phyloP scores from a whole-genome alignment of 2,888 invertebrate genomes.

The Trilocha varians region DNA sequence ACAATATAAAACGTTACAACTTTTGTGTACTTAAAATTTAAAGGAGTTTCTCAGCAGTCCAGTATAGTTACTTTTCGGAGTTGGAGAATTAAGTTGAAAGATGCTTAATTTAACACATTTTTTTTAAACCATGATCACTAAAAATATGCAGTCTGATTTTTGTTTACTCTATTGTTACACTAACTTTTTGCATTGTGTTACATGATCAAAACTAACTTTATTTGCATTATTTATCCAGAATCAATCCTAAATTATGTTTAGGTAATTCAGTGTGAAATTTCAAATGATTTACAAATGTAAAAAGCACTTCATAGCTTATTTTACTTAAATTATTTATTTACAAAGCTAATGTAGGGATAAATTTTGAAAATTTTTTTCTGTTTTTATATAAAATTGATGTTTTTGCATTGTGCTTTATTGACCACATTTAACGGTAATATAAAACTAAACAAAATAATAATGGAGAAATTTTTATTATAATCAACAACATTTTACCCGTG shows the following conservation, averaged over 20 bases:
- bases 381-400: constrained; percentile 6
- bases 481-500: constrained; percentile 52
- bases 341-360: constrained; percentile 30
- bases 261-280: constrained; percentile 28
- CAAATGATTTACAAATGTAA: constrained; percentile 11
- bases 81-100: too few species aligned
- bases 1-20: too few species aligned
- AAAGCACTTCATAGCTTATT: constrained; percentile 34
- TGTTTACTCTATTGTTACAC: too few species aligned
- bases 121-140: too few species aligned
- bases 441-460: constrained; percentile 45
- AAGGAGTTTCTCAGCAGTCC: too few species aligned
- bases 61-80: too few species aligned
- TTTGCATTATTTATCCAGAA: constrained; percentile 27
- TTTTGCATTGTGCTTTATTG: constrained; percentile 6
- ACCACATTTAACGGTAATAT: constrained; percentile 12
- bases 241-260: constrained; percentile 29
- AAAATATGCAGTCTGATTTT: too few species aligned
- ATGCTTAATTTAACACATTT: too few species aligned
- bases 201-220: constrained; percentile 10
- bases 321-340: constrained; percentile 36
- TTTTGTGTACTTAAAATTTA: too few species aligned
- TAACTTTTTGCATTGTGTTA: neutral
- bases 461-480: constrained; percentile 57
- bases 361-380: neutral